phyloP scores from a whole-genome alignment of 1,140 invertebrate species.

The Papilio helenus region DNA sequence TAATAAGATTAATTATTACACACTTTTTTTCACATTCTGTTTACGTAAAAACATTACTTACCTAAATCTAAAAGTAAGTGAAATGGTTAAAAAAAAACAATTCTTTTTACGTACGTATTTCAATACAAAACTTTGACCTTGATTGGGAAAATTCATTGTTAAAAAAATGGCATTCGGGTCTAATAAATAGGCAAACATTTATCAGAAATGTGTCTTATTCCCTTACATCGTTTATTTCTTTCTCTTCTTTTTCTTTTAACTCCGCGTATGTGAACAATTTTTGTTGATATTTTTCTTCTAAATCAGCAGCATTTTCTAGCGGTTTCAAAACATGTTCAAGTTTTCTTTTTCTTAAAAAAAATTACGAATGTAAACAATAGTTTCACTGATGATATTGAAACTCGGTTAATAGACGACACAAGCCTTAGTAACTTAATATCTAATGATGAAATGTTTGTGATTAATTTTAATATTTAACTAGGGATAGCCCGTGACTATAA shows the following conservation, averaged over 20 bases:
- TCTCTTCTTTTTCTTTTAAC: conserved; percentile 68
- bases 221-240: conserved; percentile 66
- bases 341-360: conserved; percentile 68
- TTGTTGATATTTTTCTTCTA: conserved; percentile 76
- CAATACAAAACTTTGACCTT: not conserved
- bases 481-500: too few relatives aligned
- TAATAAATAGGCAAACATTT: too few relatives aligned
- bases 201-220: not conserved
- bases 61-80: too few relatives aligned
- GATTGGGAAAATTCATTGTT: too few relatives aligned
- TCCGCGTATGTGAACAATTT: conserved; percentile 69
- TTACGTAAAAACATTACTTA: not conserved
- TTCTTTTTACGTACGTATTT: not conserved
- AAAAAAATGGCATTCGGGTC: too few relatives aligned
- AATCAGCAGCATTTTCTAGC: conserved; percentile 60
- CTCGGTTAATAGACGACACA: too few relatives aligned
- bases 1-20: not conserved
- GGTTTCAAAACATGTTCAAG: conserved; percentile 74
- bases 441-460: too few relatives aligned
- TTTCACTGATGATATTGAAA: not conserved
- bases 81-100: too few relatives aligned
- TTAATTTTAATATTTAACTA: too few relatives aligned
- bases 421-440: too few relatives aligned
- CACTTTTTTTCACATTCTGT: too few relatives aligned
- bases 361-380: not conserved